These are phyloP conservation scores for Eurystomus glaucurus DNA, from an alignment of 2,797 vertebrate species.

Conservation along the genomic window DNA sequence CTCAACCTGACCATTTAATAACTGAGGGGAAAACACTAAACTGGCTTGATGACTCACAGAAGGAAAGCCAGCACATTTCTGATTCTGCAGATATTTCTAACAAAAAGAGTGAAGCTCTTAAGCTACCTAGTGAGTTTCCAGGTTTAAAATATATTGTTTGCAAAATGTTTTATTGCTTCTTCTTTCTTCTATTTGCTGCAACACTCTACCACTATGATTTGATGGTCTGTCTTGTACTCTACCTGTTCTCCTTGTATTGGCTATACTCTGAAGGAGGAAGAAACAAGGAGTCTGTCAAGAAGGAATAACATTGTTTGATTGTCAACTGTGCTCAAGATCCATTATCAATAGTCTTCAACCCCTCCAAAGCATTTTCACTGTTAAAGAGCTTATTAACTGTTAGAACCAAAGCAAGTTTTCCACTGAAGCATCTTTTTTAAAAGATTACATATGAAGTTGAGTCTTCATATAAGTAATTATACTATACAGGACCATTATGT, in stretches of 20 bases:
- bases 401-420: slow-evolving; percentile 75
- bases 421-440: slow-evolving; percentile 76
- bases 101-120: slow-evolving; percentile 54
- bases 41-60: slow-evolving; percentile 43
- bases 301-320: slow-evolving; percentile 64
- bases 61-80: slow-evolving; percentile 41
- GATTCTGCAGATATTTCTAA: slow-evolving; percentile 64
- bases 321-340: slow-evolving; percentile 16
- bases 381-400: slow-evolving; percentile 67
- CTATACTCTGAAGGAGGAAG: slow-evolving; percentile 86
- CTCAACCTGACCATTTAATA: slow-evolving; percentile 64
- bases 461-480: slow-evolving; percentile 84
- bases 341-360: slow-evolving; percentile 48
- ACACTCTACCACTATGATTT: slow-evolving; percentile 90
- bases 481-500: slow-evolving; percentile 85
- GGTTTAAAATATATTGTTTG: slow-evolving; percentile 83
- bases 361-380: slow-evolving; percentile 66
- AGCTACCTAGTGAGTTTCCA: slow-evolving; percentile 70
- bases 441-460: slow-evolving; percentile 77
- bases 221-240: slow-evolving; percentile 89
- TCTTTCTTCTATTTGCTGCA: slow-evolving; percentile 89
- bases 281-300: slow-evolving; percentile 77
- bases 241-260: slow-evolving; percentile 90
- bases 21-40: background rate
- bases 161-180: slow-evolving; percentile 84